These are phyloP conservation scores for Manis crassicaudata DNA, from an alignment of 2,797 vertebrate species.

Conservation along the genomic window DNA sequence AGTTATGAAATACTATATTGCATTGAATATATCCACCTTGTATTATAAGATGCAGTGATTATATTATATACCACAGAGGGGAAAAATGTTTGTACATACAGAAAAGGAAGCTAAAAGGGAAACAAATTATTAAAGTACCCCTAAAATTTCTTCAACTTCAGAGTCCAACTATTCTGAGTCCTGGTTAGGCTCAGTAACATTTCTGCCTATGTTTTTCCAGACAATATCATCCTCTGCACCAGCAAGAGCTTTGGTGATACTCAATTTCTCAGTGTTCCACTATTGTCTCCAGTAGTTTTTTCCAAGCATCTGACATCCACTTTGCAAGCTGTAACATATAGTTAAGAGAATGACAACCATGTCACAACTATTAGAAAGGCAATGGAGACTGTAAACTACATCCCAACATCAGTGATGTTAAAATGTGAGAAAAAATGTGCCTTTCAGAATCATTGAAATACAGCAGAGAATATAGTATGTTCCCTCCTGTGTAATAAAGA, in stretches of 20 bases:
- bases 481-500: background rate
- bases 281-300: background rate
- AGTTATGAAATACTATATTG: background rate
- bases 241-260: background rate
- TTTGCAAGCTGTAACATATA: background rate
- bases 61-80: background rate
- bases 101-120: background rate
- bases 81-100: background rate
- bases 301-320: background rate
- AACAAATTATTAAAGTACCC: background rate
- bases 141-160: background rate
- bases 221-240: fast-evolving
- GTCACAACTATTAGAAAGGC: background rate
- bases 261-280: background rate
- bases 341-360: background rate
- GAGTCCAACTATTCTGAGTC: background rate
- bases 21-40: background rate
- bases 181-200: background rate
- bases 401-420: background rate
- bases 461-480: background rate
- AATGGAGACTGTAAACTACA: background rate
- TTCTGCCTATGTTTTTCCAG: background rate
- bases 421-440: background rate
- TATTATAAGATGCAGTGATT: background rate
- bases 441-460: background rate